phyloP scores from a whole-genome alignment of 2,797 vertebrate species.

The Halcyon smyrnensis region DNA sequence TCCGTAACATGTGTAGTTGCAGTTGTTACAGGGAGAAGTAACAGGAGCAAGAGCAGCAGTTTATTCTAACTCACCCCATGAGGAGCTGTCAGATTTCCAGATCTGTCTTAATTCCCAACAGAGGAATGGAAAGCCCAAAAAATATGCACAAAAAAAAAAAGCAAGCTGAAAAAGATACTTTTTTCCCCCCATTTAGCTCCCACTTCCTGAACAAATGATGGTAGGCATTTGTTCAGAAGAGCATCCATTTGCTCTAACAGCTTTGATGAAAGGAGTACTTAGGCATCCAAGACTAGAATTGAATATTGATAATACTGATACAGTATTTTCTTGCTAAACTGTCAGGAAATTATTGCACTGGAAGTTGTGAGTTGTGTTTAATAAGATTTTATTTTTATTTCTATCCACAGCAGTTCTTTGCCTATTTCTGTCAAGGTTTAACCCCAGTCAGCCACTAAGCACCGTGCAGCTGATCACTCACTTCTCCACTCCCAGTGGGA shows the following conservation, averaged over 20 bases:
- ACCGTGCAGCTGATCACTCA: not conserved
- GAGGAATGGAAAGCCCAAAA: not conserved
- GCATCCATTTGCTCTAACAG: not conserved
- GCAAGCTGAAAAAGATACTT: not conserved
- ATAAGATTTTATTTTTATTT: not conserved
- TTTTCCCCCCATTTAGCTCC: not conserved
- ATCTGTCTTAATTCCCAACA: not conserved
- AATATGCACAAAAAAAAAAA: not conserved
- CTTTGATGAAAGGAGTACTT: not conserved
- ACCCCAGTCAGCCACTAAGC: not conserved
- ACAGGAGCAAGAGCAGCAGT: not conserved
- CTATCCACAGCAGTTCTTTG: not conserved
- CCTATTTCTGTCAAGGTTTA: not conserved
- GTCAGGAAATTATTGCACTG: not conserved
- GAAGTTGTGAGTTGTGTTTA: constrained; percentile 1
- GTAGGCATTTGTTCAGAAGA: not conserved
- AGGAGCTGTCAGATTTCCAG: not conserved
- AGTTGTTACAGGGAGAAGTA: not conserved
- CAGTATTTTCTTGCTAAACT: not conserved
- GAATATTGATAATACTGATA: not conserved
- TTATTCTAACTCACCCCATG: not conserved
- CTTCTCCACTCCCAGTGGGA: not conserved
- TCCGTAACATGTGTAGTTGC: not conserved
- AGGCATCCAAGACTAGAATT: not conserved
- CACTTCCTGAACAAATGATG: not conserved